A percentile compares a stretch with the other conserved stretches of the same genome.
Conservation (phyloP, 2,888 invertebrate species). For the Aleiodes testaceus region DNA sequence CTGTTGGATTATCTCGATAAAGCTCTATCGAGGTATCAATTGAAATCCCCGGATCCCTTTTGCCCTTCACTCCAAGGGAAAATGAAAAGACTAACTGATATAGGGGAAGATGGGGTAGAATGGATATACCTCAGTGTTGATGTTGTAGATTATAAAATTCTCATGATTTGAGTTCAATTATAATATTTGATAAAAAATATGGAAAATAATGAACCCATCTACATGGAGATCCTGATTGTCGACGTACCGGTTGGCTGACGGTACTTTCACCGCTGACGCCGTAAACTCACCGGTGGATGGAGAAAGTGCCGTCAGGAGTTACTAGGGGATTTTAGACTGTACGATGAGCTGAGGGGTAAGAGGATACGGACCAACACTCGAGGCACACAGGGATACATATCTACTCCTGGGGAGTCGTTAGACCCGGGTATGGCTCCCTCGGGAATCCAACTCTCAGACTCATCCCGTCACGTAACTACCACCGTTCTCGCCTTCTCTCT, state of each 20-base stretch:
- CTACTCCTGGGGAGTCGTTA: conserved; percentile 66
- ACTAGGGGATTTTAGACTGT: neutral
- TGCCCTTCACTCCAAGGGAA: neutral
- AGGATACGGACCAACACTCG: conserved; percentile 42
- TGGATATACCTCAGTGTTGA: too few species aligned
- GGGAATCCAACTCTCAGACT: conserved; percentile 68
- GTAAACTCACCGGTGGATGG: conserved; percentile 3
- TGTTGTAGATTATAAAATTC: too few species aligned
- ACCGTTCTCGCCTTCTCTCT: conserved; percentile 10
- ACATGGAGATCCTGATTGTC: conserved; percentile 16
- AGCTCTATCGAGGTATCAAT: conserved; percentile 57
- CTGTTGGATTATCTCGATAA: conserved; percentile 61
- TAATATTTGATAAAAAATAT: conserved; percentile 36
- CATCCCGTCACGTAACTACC: conserved; percentile 67
- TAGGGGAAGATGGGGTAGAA: too few species aligned
- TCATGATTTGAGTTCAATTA: too few species aligned
- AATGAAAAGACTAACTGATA: neutral
- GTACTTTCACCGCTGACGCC: conserved; percentile 13
- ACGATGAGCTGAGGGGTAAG: conserved; percentile 29
- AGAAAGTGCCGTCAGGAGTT: conserved; percentile 29
- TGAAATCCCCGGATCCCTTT: conserved; percentile 56
- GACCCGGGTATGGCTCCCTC: conserved; percentile 63
- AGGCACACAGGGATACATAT: conserved; percentile 57
- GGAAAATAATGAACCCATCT: neutral
- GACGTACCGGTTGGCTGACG: conserved; percentile 15